Evolutionary conservation across 2,113 vertebrate species (phyloP).

Genomic region (Beaufortia kweichowensis): DNA sequence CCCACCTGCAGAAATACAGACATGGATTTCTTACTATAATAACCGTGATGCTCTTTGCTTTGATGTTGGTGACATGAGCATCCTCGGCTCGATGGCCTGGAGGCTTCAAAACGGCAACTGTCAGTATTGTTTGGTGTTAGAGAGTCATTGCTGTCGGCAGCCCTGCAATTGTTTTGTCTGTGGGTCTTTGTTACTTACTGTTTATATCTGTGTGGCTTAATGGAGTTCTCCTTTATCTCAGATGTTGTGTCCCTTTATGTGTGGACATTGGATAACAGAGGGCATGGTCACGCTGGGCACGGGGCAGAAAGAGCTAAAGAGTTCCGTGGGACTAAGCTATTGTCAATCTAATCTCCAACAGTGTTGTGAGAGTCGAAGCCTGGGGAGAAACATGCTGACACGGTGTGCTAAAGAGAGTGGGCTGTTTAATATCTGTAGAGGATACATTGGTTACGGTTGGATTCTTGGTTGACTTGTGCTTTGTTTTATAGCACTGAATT

Average conservation of each 20-base stretch:
- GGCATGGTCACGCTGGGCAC: not conserved
- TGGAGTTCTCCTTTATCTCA: conserved; percentile 14
- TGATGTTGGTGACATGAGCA: not conserved
- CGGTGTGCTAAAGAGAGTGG: not conserved
- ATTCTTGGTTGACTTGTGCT: not conserved
- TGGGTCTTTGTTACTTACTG: not conserved
- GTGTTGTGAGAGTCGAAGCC: conserved; percentile 24
- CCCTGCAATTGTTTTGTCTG: not conserved
- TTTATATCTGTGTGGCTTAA: conserved; percentile 8
- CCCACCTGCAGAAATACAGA: conserved; percentile 81
- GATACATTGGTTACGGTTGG: not conserved
- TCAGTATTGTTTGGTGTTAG: not conserved
- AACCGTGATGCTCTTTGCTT: not conserved
- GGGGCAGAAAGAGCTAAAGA: conserved; percentile 2
- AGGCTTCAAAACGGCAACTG: conserved; percentile 4
- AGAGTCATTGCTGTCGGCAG: not conserved
- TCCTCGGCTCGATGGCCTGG: not conserved
- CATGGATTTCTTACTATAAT: not conserved
- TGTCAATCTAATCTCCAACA: conserved; percentile 35
- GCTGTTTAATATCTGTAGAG: not conserved
- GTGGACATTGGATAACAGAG: not conserved
- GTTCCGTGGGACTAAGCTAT: conserved; percentile 37
- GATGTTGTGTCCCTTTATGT: not conserved
- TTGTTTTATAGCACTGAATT: not conserved
- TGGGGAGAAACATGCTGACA: conserved; percentile 34